These are phyloP conservation scores for Caenorhabditis sinica DNA, from an alignment of 2,888 invertebrate genomes.

Conservation along the genomic window DNA sequence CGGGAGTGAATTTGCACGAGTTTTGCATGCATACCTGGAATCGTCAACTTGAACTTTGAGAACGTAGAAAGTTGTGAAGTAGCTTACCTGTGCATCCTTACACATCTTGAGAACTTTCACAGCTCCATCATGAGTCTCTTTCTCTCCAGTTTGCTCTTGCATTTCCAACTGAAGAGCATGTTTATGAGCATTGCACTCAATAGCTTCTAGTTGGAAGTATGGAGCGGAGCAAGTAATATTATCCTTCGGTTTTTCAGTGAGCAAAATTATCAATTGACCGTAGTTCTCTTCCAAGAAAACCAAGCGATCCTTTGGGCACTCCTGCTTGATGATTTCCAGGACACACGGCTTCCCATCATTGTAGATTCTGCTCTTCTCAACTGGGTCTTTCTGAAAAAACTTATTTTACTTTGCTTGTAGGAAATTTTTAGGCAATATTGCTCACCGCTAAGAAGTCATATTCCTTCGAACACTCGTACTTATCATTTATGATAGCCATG, in stretches of 20 bases:
- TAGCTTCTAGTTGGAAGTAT: constrained; percentile 21
- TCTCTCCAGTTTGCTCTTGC: constrained; percentile 25
- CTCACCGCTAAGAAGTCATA: constrained; percentile 19
- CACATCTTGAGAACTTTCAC: constrained; percentile 32
- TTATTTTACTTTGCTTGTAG: background rate
- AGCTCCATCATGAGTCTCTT: constrained; percentile 42
- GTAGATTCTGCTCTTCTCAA: background rate
- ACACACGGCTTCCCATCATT: constrained; percentile 4
- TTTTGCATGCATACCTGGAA: constrained; percentile 19
- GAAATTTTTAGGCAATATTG: background rate
- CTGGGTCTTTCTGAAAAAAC: background rate
- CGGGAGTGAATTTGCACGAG: constrained; percentile 25
- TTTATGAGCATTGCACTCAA: constrained; percentile 37
- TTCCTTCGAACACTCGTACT: constrained; percentile 24
- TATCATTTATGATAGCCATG: constrained; percentile 22
- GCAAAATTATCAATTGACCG: constrained; percentile 8
- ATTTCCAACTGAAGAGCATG: constrained; percentile 24
- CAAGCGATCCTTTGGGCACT: constrained; percentile 3
- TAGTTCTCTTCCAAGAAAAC: constrained; percentile 22
- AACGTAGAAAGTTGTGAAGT: background rate
- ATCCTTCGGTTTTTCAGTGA: constrained; percentile 24
- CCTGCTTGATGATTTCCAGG: constrained; percentile 9
- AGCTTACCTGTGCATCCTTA: constrained; percentile 23
- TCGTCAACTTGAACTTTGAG: background rate
- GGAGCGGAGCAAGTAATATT: constrained; percentile 20